Evolutionary conservation across 2,888 invertebrate genomes (phyloP).

Genomic region (Chymomyza fuscimana): DNA sequence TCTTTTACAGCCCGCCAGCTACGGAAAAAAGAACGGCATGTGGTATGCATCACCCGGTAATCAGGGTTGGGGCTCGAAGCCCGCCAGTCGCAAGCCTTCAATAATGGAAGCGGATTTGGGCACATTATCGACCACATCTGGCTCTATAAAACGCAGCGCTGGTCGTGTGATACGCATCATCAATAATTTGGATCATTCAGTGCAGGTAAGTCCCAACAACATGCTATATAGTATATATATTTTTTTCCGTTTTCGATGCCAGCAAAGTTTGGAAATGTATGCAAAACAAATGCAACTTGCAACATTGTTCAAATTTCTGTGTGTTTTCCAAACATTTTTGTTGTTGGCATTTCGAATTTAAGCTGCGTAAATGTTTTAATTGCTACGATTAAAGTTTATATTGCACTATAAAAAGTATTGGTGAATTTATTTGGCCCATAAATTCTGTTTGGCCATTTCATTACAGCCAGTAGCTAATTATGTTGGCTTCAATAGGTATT

Average conservation of each 20-base stretch:
- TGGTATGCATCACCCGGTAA: slow-evolving; percentile 87
- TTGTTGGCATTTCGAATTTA: slow-evolving; percentile 16
- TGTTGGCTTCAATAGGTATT: neutral
- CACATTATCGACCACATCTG: slow-evolving; percentile 84
- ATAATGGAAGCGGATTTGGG: slow-evolving; percentile 87
- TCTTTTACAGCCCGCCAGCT: slow-evolving; percentile 87
- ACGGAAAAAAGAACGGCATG: slow-evolving; percentile 94
- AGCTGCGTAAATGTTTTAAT: slow-evolving; percentile 43
- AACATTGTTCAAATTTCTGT: slow-evolving; percentile 25
- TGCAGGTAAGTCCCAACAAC: slow-evolving; percentile 84
- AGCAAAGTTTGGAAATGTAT: neutral
- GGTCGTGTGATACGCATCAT: slow-evolving; percentile 94
- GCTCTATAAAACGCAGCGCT: slow-evolving; percentile 87
- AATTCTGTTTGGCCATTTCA: slow-evolving; percentile 33
- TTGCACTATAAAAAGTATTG: slow-evolving; percentile 33
- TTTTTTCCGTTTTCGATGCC: neutral
- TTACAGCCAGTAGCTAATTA: slow-evolving; percentile 31
- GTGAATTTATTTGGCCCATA: slow-evolving; percentile 45
- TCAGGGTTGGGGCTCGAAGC: slow-evolving; percentile 84
- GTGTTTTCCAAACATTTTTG: neutral
- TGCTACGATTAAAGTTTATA: slow-evolving; percentile 43
- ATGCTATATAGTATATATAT: too few species aligned
- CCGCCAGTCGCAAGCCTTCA: slow-evolving; percentile 89
- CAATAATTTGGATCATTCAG: slow-evolving; percentile 95
- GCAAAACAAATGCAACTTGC: slow-evolving; percentile 16